Conservation (phyloP, 2,797 vertebrate genomes). For the Pogoniulus pusillus region DNA sequence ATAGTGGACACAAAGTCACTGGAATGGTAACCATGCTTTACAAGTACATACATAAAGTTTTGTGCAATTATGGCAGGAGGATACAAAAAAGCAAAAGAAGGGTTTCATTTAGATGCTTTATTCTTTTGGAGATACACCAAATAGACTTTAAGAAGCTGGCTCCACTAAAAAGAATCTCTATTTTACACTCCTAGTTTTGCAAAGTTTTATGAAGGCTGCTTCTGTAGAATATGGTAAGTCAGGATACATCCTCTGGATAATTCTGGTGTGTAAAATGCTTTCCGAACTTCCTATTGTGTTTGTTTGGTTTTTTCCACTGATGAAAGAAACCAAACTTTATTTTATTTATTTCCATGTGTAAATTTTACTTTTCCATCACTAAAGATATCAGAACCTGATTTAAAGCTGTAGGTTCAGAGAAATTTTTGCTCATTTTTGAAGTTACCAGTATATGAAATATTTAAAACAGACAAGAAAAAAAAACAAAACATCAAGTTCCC, state of each 20-base stretch:
- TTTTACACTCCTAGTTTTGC: neutral
- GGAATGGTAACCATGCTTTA: neutral
- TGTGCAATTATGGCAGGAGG: neutral
- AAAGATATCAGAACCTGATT: neutral
- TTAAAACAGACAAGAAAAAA: neutral
- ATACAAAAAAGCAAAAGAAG: neutral
- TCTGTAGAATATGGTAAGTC: neutral
- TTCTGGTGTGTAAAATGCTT: neutral
- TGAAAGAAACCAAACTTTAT: neutral
- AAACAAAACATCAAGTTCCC: neutral
- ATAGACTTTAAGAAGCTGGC: neutral
- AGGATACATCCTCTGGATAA: neutral
- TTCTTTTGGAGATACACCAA: neutral
- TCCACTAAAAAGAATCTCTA: neutral
- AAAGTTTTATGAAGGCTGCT: neutral
- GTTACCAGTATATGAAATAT: neutral
- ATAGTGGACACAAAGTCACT: neutral
- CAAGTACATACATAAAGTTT: neutral
- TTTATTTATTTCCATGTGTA: neutral
- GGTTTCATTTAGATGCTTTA: neutral
- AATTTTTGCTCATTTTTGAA: neutral
- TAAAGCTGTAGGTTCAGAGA: neutral
- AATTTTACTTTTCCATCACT: neutral
- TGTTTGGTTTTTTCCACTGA: neutral
- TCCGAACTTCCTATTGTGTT: neutral